Base-by-base conservation (phyloP, 1,140 invertebrate genomes). In the Lineus longissimus region DNA sequence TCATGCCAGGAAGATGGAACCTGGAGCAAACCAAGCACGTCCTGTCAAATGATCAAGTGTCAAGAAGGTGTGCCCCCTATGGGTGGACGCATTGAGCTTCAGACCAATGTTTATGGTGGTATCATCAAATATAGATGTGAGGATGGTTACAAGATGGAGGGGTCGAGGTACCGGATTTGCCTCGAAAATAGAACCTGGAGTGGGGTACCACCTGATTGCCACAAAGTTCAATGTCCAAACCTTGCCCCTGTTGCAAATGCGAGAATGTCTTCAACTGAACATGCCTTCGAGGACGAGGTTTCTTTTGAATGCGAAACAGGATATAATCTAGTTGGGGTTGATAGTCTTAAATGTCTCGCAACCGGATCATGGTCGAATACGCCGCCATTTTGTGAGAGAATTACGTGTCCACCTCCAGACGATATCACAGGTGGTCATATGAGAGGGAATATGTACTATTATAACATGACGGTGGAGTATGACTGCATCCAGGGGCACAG, bases 181-280 rank as follows among this genome's bases (percentile, higher is more conserved):
- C 76, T 90, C 22, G 87, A 88, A 0, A 82, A 89, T 23, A 85
- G 87, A 0, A 82, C 85, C 61, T 90, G 89, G 89, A 87, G 88
- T 63, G 89, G 89, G 1, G 79, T 89, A 1, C 84, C 85, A 55
- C 85, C 86, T 0, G 81, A 84, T 40, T 90, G 89, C 25, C 4
- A 23, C 19, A 19, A 19, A 23, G 47, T 51, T 4, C 19, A 19
- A n/a, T 51, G 47, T 27, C n/a, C n/a, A 23, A 27, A 19, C 4
- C 25, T 51, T 6, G 25, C 6, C 9, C 4, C 4, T 19, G 25
- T 51, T 51, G 47, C 6, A 51, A 4, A 51, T 51, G 47, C 19
- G n/a, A 23, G 9, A 9, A 27, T 51, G n/a, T 23, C n/a, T 4
- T 7, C 25, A n/a, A 51, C 47, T 23, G n/a, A 6, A 7, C 25